Percentiles rank a stretch among this genome's conserved stretches.
Conservation (phyloP, 1,140 invertebrate genomes). For the Diabrotica undecimpunctata region DNA sequence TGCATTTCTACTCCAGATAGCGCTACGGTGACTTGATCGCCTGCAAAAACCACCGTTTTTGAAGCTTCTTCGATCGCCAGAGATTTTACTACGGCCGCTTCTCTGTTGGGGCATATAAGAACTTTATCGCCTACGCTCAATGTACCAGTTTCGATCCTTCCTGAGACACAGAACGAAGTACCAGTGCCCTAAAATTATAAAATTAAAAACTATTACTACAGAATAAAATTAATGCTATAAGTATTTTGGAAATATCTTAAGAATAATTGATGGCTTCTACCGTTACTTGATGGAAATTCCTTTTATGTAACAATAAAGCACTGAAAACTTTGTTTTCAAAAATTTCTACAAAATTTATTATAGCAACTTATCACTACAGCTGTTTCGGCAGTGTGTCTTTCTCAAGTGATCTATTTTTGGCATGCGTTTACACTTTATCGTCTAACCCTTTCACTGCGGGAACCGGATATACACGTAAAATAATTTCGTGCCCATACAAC, state of each 20-base stretch:
- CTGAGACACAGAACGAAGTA: slow-evolving; percentile 82
- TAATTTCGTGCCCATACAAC: too few species aligned
- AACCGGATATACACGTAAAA: too few species aligned
- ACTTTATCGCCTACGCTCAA: slow-evolving; percentile 83
- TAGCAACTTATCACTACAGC: too few species aligned
- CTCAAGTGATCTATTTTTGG: too few species aligned
- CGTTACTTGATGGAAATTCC: too few species aligned
- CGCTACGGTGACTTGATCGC: slow-evolving; percentile 80
- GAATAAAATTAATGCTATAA: background rate
- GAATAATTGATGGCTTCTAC: too few species aligned
- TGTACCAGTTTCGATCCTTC: slow-evolving; percentile 87
- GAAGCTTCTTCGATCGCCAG: slow-evolving; percentile 69
- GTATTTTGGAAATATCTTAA: slow-evolving; percentile 7
- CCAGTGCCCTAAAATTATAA: slow-evolving; percentile 61
- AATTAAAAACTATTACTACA: background rate
- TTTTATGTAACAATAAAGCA: too few species aligned
- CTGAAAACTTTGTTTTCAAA: too few species aligned
- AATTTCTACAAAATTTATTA: too few species aligned
- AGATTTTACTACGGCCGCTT: slow-evolving; percentile 73
- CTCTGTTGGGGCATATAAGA: slow-evolving; percentile 80
- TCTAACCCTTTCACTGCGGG: too few species aligned
- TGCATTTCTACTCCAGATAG: slow-evolving; percentile 78
- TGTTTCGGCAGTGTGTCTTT: too few species aligned
- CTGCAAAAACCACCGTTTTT: slow-evolving; percentile 80
- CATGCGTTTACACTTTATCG: too few species aligned